Evolutionary conservation across 92 coral and sea anemone genomes (phyloP).

Genomic region (Paramuricea clavata): DNA sequence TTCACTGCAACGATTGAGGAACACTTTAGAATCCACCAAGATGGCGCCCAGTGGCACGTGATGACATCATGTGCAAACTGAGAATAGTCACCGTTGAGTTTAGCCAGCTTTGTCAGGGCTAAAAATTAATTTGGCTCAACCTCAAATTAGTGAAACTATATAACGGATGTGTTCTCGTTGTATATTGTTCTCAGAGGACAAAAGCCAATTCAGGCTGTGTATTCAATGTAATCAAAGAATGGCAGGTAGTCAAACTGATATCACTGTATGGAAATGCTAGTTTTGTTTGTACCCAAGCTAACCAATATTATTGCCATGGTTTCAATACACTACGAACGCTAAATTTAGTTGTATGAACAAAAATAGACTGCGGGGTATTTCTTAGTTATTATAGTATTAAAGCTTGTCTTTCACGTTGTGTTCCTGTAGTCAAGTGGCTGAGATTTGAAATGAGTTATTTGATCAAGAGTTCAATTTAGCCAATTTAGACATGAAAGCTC

Average conservation of each 20-base stretch:
- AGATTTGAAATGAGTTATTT: not conserved
- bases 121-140: not conserved
- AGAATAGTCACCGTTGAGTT: not conserved
- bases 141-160: not conserved
- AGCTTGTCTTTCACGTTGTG: not conserved
- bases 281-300: not conserved
- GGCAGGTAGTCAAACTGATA: not conserved
- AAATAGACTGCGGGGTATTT: slow-evolving; percentile 1
- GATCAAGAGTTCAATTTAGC: not conserved
- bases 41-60: too few species aligned
- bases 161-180: not conserved
- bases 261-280: not conserved
- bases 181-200: slow-evolving; percentile 1
- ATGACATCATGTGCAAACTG: too few species aligned
- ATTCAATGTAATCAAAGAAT: not conserved
- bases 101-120: not conserved
- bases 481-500: too few species aligned
- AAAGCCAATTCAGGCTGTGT: not conserved
- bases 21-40: too few species aligned
- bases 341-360: slow-evolving; percentile 32
- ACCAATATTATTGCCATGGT: slow-evolving; percentile 19
- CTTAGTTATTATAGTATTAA: not conserved
- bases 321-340: slow-evolving; percentile 26
- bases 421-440: slow-evolving; percentile 5
- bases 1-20: too few species aligned